phyloP scores from a whole-genome alignment of 2,888 invertebrate species.

The Lochmaea crataegi region DNA sequence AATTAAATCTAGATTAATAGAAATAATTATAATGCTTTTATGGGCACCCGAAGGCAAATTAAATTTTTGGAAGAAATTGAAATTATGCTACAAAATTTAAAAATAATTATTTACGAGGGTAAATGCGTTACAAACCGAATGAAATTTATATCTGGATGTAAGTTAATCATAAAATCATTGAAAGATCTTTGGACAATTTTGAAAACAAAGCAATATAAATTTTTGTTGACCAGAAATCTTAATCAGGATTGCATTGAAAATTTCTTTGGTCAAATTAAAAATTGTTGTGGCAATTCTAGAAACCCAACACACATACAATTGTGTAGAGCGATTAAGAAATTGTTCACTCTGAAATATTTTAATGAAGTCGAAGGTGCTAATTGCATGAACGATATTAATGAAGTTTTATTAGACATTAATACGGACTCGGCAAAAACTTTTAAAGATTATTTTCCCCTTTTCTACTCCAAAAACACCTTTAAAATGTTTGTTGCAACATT shows the following conservation, averaged over 20 bases:
- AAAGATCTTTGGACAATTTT: conserved; percentile 34
- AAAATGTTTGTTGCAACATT: too few relatives aligned
- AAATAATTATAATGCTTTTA: neutral
- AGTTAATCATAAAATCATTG: too few relatives aligned
- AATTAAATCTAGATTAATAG: too few relatives aligned
- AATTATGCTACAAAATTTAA: neutral
- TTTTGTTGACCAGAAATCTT: conserved; percentile 39
- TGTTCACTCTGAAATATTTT: conserved; percentile 41
- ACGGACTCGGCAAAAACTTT: too few relatives aligned
- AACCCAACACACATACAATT: conserved; percentile 45
- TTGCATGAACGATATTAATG: too few relatives aligned
- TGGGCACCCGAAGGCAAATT: conserved; percentile 15
- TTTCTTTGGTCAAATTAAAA: conserved; percentile 46
- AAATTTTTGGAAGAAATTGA: conserved; percentile 25
- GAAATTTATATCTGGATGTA: too few relatives aligned
- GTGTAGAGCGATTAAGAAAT: conserved; percentile 43
- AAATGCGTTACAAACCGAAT: too few relatives aligned
- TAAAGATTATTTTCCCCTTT: too few relatives aligned
- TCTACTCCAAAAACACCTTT: too few relatives aligned
- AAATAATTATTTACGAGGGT: conserved; percentile 5
- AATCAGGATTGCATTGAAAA: conserved; percentile 46
- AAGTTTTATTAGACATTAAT: too few relatives aligned
- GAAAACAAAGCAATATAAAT: conserved; percentile 26
- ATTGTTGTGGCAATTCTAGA: conserved; percentile 39
- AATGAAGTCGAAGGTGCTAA: too few relatives aligned